A percentile compares a stretch with the other conserved stretches of the same genome.
These are phyloP conservation scores for Bombus affinis DNA, from an alignment of 1,140 invertebrate species.

Conservation along the genomic window DNA sequence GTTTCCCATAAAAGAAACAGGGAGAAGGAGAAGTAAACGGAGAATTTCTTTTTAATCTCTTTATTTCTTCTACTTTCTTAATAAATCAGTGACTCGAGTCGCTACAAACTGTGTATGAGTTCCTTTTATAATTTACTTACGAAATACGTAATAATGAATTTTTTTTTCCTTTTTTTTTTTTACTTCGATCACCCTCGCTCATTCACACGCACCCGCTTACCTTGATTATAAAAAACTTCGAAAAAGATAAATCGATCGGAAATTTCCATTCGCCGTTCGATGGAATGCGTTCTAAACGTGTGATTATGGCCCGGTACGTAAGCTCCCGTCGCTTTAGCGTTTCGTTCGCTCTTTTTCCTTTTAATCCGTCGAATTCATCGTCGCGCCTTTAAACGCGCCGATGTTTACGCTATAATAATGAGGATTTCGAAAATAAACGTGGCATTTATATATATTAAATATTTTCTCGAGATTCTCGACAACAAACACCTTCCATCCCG, in stretches of 20 bases:
- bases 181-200: constrained; percentile 59
- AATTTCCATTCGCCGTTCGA: constrained; percentile 21
- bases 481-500: constrained; percentile 30
- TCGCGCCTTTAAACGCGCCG: not conserved
- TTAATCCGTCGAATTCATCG: not conserved
- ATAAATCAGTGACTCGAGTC: constrained; percentile 77
- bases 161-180: constrained; percentile 17
- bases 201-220: constrained; percentile 41
- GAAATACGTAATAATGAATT: constrained; percentile 71
- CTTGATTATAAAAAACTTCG: constrained; percentile 67
- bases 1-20: not conserved
- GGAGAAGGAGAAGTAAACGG: constrained; percentile 49
- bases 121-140: constrained; percentile 68
- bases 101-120: constrained; percentile 79
- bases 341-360: constrained; percentile 9
- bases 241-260: constrained; percentile 63
- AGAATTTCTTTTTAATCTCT: constrained; percentile 72
- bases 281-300: constrained; percentile 62
- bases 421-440: constrained; percentile 59
- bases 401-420: constrained; percentile 24
- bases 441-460: constrained; percentile 41
- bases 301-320: constrained; percentile 54
- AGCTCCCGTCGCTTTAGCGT: constrained; percentile 53
- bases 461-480: constrained; percentile 45
- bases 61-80: constrained; percentile 80